phyloP scores from a whole-genome alignment of 2,888 invertebrate species.

The Sinopyrophorus schimmeli region DNA sequence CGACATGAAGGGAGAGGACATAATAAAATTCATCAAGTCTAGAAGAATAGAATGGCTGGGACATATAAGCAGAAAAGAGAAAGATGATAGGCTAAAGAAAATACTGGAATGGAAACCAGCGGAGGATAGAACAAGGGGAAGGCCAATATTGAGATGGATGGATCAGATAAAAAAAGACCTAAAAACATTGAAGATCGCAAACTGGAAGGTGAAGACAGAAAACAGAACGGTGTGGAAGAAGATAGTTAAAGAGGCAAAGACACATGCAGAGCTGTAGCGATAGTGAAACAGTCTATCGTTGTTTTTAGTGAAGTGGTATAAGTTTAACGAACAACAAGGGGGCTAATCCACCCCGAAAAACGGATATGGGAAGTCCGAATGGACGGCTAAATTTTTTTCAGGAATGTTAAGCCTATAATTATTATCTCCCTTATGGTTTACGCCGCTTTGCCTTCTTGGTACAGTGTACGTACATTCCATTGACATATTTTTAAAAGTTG shows the following conservation, averaged over 20 bases:
- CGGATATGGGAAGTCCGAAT: conserved; percentile 1
- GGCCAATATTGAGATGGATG: conserved; percentile 4
- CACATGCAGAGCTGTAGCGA: not conserved
- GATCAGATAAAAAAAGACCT: conserved; percentile 1
- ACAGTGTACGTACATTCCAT: no score
- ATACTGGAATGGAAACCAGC: not conserved
- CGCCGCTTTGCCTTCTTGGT: not conserved
- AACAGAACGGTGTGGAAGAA: conserved; percentile 7
- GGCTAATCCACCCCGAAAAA: not conserved
- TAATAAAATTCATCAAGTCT: conserved; percentile 4
- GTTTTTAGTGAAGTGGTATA: no score
- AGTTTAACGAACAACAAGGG: conserved; percentile 5
- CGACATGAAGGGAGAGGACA: conserved; percentile 7
- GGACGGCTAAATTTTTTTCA: no score
- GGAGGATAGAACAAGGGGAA: conserved; percentile 5
- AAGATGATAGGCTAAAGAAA: not conserved
- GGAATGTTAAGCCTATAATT: no score
- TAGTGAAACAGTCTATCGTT: no score
- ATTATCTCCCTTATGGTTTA: conserved; percentile 3
- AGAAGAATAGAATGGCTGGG: conserved; percentile 9
- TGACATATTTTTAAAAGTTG: conserved; percentile 1
- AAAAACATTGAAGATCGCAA: not conserved
- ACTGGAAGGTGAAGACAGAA: conserved; percentile 3
- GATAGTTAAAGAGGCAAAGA: conserved; percentile 3
- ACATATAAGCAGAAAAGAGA: conserved; percentile 6